phyloP scores from a whole-genome alignment of 2,888 invertebrate genomes.

The Drosophila lutescens region DNA sequence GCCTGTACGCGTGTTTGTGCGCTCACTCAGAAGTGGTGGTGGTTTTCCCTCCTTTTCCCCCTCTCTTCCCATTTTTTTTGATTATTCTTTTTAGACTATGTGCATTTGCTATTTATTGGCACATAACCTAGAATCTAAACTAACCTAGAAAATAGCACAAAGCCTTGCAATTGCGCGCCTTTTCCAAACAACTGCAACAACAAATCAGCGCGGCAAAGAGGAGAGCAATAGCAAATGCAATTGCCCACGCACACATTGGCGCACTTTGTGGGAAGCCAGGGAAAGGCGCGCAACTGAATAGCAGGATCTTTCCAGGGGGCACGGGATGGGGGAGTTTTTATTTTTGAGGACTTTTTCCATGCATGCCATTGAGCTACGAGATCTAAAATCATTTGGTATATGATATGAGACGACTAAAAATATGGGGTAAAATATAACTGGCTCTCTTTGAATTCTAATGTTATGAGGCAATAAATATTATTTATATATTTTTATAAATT shows the following conservation, averaged over 20 bases:
- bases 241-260: constrained; percentile 23
- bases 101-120: constrained; percentile 17
- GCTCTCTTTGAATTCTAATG: too few relatives aligned
- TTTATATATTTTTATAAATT: too few relatives aligned
- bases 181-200: constrained; percentile 21
- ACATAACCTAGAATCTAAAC: constrained; percentile 33
- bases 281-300: constrained; percentile 62
- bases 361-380: not conserved
- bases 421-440: too few relatives aligned
- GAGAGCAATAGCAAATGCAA: constrained; percentile 31
- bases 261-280: constrained; percentile 51
- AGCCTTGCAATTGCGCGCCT: constrained; percentile 49
- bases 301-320: constrained; percentile 54
- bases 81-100: constrained; percentile 15
- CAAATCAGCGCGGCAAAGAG: constrained; percentile 34
- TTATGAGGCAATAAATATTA: too few relatives aligned
- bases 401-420: too few relatives aligned
- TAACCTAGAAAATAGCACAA: constrained; percentile 41
- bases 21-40: constrained; percentile 52
- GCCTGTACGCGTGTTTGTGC: constrained; percentile 1
- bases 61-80: constrained; percentile 1
- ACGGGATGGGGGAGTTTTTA: constrained; percentile 26
- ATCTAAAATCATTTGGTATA: too few relatives aligned
- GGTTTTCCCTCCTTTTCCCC: constrained; percentile 34
- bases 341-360: constrained; percentile 8